Evolutionary conservation across 2,797 vertebrate species (phyloP).

Genomic region (Arrhamphus sclerolepis): DNA sequence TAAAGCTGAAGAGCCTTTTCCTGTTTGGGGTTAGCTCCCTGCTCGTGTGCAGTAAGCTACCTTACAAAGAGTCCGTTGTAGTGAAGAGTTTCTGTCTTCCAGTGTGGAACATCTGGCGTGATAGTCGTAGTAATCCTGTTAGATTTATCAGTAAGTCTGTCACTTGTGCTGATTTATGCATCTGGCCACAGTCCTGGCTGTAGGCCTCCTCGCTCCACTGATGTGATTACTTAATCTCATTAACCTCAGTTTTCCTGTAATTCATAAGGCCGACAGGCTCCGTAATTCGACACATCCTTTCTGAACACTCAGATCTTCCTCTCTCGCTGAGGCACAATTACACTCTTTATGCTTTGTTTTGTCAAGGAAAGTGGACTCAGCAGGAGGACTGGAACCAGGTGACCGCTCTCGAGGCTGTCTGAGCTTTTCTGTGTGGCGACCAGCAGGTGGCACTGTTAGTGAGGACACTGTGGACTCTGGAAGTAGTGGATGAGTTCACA

Average conservation of each 20-base stretch:
- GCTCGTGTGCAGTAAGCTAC: too few relatives aligned
- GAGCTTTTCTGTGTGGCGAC: conserved; percentile 11
- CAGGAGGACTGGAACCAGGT: conserved; percentile 24
- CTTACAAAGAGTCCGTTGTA: too few relatives aligned
- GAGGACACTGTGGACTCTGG: conserved; percentile 18
- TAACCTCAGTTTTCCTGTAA: conserved; percentile 57
- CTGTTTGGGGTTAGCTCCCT: too few relatives aligned
- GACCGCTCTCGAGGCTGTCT: background rate
- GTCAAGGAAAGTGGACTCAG: conserved; percentile 1
- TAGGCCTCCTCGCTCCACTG: conserved; percentile 1
- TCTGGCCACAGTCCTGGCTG: background rate
- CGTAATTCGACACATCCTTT: conserved; percentile 56
- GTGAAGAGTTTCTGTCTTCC: background rate
- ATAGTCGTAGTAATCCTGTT: background rate
- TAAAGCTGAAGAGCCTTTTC: too few relatives aligned
- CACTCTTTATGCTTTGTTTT: conserved; percentile 23
- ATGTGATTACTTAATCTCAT: conserved; percentile 58
- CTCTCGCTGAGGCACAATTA: conserved; percentile 10
- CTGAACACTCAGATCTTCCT: conserved; percentile 20
- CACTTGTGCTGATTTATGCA: background rate
- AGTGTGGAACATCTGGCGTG: background rate
- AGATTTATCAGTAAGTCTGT: background rate
- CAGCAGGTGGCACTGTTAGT: conserved; percentile 62
- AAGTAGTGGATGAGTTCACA: background rate
- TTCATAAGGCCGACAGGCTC: conserved; percentile 15